A percentile compares a stretch with the other conserved stretches of the same genome.
Conservation (phyloP, 2,797 vertebrate genomes). For the Geotria australis region DNA sequence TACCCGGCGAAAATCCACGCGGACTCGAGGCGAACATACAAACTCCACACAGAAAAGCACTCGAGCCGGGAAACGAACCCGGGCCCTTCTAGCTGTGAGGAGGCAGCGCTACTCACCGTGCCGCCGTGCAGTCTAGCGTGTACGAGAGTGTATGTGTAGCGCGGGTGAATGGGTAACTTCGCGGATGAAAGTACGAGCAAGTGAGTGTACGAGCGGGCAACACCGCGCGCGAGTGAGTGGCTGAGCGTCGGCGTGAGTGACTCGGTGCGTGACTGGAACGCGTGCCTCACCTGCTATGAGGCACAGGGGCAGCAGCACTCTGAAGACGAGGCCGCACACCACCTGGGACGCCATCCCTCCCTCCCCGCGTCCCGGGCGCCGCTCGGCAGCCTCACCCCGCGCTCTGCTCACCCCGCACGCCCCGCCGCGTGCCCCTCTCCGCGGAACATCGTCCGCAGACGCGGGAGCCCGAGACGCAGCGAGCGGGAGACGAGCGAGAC, state of each 20-base stretch:
- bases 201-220: conserved; percentile 1
- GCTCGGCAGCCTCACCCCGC: not conserved
- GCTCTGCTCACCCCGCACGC: not conserved
- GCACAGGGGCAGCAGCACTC: not conserved
- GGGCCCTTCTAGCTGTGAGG: too few relatives aligned
- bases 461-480: not conserved
- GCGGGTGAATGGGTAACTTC: conserved; percentile 1
- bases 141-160: not conserved
- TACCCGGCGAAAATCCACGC: too few relatives aligned
- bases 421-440: not conserved
- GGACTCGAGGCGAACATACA: too few relatives aligned
- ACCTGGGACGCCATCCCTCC: not conserved
- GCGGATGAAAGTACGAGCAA: conserved; percentile 1
- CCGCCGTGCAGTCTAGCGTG: too few relatives aligned
- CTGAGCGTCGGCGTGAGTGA: not conserved
- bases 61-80: too few relatives aligned
- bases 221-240: not conserved
- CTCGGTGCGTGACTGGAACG: too few relatives aligned
- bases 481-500: not conserved
- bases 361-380: too few relatives aligned
- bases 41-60: too few relatives aligned
- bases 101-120: too few relatives aligned
- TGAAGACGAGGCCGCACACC: not conserved
- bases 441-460: too few relatives aligned
- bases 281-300: too few relatives aligned